Conservation (phyloP, 2,797 vertebrate species). For the Sebastes trivittatus region DNA sequence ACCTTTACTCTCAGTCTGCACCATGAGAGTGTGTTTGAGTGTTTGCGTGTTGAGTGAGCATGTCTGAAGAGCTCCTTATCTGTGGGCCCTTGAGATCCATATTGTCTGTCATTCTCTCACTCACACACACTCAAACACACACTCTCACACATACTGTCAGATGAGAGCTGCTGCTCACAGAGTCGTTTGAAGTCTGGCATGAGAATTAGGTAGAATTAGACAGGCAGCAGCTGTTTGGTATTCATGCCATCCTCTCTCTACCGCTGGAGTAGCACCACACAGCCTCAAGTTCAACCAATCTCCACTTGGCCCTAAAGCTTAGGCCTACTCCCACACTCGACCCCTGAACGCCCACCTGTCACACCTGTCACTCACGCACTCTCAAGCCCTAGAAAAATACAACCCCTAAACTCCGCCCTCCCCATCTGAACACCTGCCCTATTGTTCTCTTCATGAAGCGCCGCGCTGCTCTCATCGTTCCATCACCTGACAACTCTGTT, state of each 20-base stretch:
- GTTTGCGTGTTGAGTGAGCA: constrained; percentile 42
- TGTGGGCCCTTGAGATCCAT: constrained; percentile 41
- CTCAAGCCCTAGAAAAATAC: constrained; percentile 7
- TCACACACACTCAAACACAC: constrained; percentile 11
- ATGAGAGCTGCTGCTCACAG: constrained; percentile 35
- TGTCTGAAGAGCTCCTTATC: constrained; percentile 56
- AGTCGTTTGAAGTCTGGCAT: constrained; percentile 58
- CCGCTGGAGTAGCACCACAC: constrained; percentile 23
- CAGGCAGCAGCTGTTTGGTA: constrained; percentile 67
- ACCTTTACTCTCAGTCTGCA: constrained; percentile 44
- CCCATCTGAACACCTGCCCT: constrained; percentile 49
- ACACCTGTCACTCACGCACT: constrained; percentile 37
- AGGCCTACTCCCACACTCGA: constrained; percentile 23
- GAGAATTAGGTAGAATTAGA: constrained; percentile 49
- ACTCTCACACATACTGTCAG: constrained; percentile 11
- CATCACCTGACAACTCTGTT: constrained; percentile 5
- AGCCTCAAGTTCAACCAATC: constrained; percentile 38
- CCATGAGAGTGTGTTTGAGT: constrained; percentile 28
- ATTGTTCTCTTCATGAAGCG: constrained; percentile 48
- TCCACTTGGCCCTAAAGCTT: constrained; percentile 15
- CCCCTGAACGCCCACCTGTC: constrained; percentile 41
- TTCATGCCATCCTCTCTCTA: constrained; percentile 52
- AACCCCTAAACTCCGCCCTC: neutral
- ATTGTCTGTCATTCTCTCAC: constrained; percentile 27
- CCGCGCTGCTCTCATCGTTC: constrained; percentile 21